phyloP scores from a whole-genome alignment of 2,888 invertebrate species.

The Rapana venosa region DNA sequence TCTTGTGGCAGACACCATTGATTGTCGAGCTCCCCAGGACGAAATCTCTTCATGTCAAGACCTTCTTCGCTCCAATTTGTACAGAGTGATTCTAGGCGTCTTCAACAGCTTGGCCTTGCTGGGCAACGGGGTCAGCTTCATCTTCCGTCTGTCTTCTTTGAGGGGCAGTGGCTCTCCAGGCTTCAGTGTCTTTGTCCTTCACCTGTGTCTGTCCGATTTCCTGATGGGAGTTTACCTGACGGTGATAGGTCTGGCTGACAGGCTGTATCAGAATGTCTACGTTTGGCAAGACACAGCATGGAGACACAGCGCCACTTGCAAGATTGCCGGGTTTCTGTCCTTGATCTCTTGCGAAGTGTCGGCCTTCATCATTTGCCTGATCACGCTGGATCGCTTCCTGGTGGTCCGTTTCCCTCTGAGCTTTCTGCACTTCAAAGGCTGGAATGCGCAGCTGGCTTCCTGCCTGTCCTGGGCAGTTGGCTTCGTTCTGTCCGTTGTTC shows the following conservation, averaged over 20 bases:
- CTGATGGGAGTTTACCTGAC: conserved; percentile 62
- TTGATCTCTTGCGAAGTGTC: conserved; percentile 82
- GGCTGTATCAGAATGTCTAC: conserved; percentile 57
- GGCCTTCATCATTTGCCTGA: conserved; percentile 82
- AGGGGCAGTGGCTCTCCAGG: neutral
- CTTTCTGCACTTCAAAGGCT: conserved; percentile 55
- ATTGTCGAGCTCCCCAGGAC: conserved; percentile 27
- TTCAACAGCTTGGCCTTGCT: conserved; percentile 13
- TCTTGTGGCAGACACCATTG: neutral
- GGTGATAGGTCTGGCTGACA: conserved; percentile 59
- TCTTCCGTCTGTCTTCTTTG: neutral
- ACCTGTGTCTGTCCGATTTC: conserved; percentile 48
- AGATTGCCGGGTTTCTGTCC: conserved; percentile 58
- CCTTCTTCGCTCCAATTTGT: conserved; percentile 27
- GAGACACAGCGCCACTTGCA: conserved; percentile 56
- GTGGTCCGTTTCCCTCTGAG: conserved; percentile 82
- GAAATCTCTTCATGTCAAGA: conserved; percentile 42
- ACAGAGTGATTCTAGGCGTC: conserved; percentile 13
- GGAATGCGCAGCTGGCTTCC: conserved; percentile 58
- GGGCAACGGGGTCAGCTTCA: conserved; percentile 30
- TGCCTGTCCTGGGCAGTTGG: conserved; percentile 64
- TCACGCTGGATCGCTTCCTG: conserved; percentile 83
- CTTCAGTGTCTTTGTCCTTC: conserved; percentile 42
- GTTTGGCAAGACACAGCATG: conserved; percentile 58
- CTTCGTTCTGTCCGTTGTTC: conserved; percentile 65